These are phyloP conservation scores for Bradypodion ventrale DNA, from an alignment of 2,797 vertebrate genomes.

Conservation along the genomic window DNA sequence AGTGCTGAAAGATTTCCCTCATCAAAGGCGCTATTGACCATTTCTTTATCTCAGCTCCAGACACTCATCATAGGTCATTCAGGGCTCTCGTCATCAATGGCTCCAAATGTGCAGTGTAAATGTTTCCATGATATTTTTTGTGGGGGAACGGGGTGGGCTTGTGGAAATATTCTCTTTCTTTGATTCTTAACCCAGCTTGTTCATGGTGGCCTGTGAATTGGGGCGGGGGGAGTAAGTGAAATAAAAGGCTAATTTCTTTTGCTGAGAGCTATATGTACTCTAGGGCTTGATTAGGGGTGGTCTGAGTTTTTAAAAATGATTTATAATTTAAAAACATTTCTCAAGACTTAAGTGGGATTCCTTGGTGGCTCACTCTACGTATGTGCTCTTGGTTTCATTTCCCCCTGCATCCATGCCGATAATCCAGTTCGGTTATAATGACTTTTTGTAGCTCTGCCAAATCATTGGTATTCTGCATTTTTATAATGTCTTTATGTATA, in stretches of 20 bases:
- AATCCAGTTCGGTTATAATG: neutral
- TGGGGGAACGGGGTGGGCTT: neutral
- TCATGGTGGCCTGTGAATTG: neutral
- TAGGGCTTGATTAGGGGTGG: slow-evolving; percentile 2
- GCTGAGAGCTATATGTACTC: neutral
- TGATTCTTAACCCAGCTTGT: neutral
- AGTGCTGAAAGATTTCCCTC: neutral
- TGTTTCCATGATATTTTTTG: neutral
- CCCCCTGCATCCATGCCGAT: neutral
- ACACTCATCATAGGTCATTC: neutral
- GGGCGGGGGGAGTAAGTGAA: neutral
- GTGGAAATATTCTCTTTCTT: accelerated
- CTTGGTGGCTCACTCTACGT: slow-evolving; percentile 1
- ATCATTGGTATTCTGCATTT: neutral
- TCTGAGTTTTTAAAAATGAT: neutral
- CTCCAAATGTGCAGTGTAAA: neutral
- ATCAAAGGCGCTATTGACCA: neutral
- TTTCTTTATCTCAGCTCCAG: neutral
- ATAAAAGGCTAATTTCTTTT: slow-evolving; percentile 30
- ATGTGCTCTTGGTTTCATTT: neutral
- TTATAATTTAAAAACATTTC: slow-evolving; percentile 36
- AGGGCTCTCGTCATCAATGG: neutral
- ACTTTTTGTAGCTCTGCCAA: slow-evolving; percentile 18
- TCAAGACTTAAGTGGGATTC: slow-evolving; percentile 16
- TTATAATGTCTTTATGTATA: slow-evolving; percentile 11